phyloP scores from a whole-genome alignment of 2,888 invertebrate species.

The Drosophila testacea region DNA sequence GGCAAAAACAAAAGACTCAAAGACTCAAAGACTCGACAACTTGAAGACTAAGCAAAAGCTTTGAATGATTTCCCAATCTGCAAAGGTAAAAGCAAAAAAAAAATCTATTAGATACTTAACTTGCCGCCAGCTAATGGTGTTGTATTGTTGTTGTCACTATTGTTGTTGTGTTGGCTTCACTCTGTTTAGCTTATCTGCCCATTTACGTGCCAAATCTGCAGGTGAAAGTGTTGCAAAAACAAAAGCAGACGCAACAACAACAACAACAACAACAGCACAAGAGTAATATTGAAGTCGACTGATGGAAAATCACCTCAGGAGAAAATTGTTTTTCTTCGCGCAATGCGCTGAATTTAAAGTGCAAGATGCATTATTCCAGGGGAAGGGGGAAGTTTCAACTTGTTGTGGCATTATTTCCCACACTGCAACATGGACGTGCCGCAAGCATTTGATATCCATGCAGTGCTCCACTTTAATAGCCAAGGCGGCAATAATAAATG shows the following conservation, averaged over 20 bases:
- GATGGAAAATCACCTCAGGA: slow-evolving; percentile 38
- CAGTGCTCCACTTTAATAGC: slow-evolving; percentile 45
- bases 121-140: slow-evolving; percentile 45
- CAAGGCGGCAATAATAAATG: slow-evolving; percentile 53
- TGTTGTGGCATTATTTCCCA: slow-evolving; percentile 41
- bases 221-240: slow-evolving; percentile 76
- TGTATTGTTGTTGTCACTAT: slow-evolving; percentile 18
- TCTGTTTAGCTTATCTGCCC: slow-evolving; percentile 61
- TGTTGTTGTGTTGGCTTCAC: slow-evolving; percentile 36
- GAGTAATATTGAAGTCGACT: background rate
- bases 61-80: slow-evolving; percentile 60
- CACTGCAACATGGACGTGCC: slow-evolving; percentile 50
- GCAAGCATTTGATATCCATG: slow-evolving; percentile 37
- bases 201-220: slow-evolving; percentile 77
- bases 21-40: slow-evolving; percentile 7
- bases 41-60: slow-evolving; percentile 43
- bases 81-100: slow-evolving; percentile 31
- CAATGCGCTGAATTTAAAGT: slow-evolving; percentile 35
- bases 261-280: background rate
- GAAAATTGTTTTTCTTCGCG: slow-evolving; percentile 67
- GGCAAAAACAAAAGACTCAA: slow-evolving; percentile 36
- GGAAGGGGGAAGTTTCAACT: slow-evolving; percentile 2
- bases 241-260: slow-evolving; percentile 34
- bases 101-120: slow-evolving; percentile 41
- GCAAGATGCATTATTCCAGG: slow-evolving; percentile 12